A percentile compares a stretch with the other conserved stretches of the same genome.
Evolutionary conservation across 1,140 invertebrate genomes (phyloP).

Genomic region (Sipha flava): DNA sequence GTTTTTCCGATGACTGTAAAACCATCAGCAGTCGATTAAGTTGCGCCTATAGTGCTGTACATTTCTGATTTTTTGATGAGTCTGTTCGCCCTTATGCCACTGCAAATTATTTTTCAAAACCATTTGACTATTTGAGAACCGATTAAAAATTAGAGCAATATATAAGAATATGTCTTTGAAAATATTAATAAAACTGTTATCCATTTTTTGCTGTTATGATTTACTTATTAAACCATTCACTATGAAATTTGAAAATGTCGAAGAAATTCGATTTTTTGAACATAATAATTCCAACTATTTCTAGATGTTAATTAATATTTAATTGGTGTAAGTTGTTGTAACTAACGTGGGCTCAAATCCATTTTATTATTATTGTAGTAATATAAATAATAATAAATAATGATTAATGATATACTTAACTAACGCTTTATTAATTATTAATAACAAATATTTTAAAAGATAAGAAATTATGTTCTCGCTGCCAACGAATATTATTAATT

Average conservation of each 20-base stretch:
- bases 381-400: neutral
- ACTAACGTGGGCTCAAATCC: conserved; percentile 5
- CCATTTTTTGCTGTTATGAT: no score
- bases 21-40: no score
- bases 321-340: neutral
- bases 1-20: no score
- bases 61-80: no score
- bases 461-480: neutral
- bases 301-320: neutral
- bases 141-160: no score
- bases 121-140: no score
- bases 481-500: neutral
- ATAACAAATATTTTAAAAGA: neutral
- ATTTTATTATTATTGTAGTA: neutral
- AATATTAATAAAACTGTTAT: no score
- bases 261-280: neutral
- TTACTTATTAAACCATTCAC: no score
- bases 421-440: conserved; percentile 23
- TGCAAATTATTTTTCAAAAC: no score
- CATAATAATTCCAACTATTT: neutral
- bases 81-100: no score
- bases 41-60: no score
- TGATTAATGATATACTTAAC: conserved; percentile 8
- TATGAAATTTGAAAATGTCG: neutral
- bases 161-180: no score